Evolutionary conservation across 2,797 vertebrate species (phyloP).

Genomic region (Spatula versicolor): DNA sequence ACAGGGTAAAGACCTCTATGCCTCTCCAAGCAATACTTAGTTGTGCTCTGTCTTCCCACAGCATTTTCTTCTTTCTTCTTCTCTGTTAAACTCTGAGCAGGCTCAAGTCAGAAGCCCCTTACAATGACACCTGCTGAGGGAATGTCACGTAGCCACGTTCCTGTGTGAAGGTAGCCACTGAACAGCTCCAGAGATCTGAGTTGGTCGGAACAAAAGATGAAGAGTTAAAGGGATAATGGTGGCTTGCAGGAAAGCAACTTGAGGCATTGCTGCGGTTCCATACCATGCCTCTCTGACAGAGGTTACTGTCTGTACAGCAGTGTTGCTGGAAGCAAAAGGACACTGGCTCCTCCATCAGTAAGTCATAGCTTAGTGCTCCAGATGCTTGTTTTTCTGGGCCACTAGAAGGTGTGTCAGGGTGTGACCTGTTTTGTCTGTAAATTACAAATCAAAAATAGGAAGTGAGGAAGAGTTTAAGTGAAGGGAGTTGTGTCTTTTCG

Average conservation of each 20-base stretch:
- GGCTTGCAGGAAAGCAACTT: background rate
- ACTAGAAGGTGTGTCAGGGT: background rate
- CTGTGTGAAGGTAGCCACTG: background rate
- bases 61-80: background rate
- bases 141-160: background rate
- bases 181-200: background rate
- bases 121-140: accelerated
- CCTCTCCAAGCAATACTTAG: background rate
- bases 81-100: background rate
- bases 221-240: background rate
- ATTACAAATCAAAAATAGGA: background rate
- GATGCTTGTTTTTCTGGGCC: background rate
- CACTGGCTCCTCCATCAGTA: background rate
- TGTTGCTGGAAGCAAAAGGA: background rate
- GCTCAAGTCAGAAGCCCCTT: background rate
- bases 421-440: background rate
- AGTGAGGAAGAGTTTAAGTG: background rate
- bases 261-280: background rate
- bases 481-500: background rate
- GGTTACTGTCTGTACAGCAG: background rate
- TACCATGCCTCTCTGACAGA: background rate
- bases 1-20: background rate
- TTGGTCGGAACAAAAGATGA: background rate
- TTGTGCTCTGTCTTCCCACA: background rate
- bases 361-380: background rate